Evolutionary conservation across 2,888 invertebrate genomes (phyloP), one percentile per base, ranked within the genome.

Genomic region (Lysandra bellargus): DNA sequence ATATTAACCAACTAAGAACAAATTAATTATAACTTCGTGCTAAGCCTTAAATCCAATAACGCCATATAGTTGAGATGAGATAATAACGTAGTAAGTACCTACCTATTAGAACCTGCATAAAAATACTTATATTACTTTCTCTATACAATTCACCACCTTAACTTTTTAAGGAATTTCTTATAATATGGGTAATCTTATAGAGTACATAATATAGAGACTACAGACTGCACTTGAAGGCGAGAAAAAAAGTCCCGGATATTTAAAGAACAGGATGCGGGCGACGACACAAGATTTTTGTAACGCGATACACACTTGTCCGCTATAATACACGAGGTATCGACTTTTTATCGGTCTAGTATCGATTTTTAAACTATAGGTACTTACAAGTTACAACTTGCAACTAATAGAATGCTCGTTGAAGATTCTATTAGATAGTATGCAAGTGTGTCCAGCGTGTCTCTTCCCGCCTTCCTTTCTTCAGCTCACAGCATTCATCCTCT

Each of bases 221-320:
- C 14, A 33, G 72, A n/a, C 75, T 78, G 78, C 79, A 79, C 78
- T 78, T n/a, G 74, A 69, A 72, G 72, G 78, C 78, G 80, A 79
- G 78, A 79, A 81, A 80, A 79, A 81, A 79, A 81, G 78, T 80
- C 30, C 33, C 30, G 80, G 79, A 80, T 87, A 87, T 86, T 87
- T 85, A 81, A 82, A 84, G 83, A 85, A 83, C 87, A 88, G 89
- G 89, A 89, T 89, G 89, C 87, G 89, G 88, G 88, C 37, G 78
- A 75, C 73, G 80, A 81, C 80, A 80, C 81, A 57, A 80, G 80
- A 82, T 82, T 86, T 82, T 81, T 79, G 85, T 85, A 85, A 85
- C 80, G 75, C 73, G 84, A 85, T 83, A 80, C 76, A 33, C 79
- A 81, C 81, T 81, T 80, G 76, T 17, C 30, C 33, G 75, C 69